Evolutionary conservation across 2,888 invertebrate species (phyloP), one percentile per base, ranked within the genome.

Genomic region (Mythimna ferrago): DNA sequence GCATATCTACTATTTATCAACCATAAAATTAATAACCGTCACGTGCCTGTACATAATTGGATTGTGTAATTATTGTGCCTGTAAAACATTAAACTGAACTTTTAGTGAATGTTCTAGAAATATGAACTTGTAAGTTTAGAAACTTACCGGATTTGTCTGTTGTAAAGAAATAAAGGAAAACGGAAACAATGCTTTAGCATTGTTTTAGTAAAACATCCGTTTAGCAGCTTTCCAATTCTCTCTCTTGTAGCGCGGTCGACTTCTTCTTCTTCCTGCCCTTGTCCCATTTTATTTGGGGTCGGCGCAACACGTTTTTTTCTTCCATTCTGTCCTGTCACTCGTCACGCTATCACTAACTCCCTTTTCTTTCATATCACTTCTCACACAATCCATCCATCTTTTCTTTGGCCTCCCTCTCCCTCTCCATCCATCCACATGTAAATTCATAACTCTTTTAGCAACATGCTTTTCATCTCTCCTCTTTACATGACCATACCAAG

Each of bases 141-240:
- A 76, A 74, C 56, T n/a, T 26, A 41, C 44, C 32, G 44, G 62
- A 26, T 51, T 11, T 48, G 38, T 32, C n/a, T 60, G 53, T 66
- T 74, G 53, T 54, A 74, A 53, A 62, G 64, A 41, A 64, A 41
- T 67, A 63, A 44, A 66, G 32, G 54, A 14, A 53, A 80, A 66
- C 66, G 80, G 61, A 57, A 65, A n/a, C n/a, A n/a, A 61, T 65
- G 58, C 57, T 38, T 38, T 4, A 66, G 73, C 66, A 66, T 67
- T 75, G 81, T 80, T 75, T 65, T 68, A 53, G 56, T 44, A 44
- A n/a, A 65, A 69, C 78, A 75, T 81, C 61, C 78, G 67, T 62
- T 81, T 48, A 71, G 21, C 48, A 63, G 62, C 74, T 66, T 69
- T 81, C 75, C 41, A 66, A 57, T 67, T 53, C 35, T 56, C 6